Evolutionary conservation across 2,888 invertebrate species (phyloP), one percentile per base, ranked within the genome.

Genomic region (Coelinius sp.): DNA sequence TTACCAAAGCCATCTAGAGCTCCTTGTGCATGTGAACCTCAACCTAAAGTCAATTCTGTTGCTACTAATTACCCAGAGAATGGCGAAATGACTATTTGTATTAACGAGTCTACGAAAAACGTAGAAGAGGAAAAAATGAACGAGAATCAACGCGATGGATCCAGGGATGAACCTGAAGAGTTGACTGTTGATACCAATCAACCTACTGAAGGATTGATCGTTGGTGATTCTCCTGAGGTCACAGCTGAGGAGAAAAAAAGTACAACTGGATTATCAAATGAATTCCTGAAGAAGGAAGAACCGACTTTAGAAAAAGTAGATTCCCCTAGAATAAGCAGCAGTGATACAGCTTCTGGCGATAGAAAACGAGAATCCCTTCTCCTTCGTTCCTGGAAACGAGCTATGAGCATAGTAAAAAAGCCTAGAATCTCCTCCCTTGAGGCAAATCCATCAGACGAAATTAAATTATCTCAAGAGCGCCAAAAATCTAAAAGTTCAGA

Each of bases 51-150:
- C 22, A 5, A 65, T 2, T 53, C 24, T 35, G 69, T 35, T 20
- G 14, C 67, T 14, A 52, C 49, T 38, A 63, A 53, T 44, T 63
- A 70, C n/a, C 53, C 70, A 24, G 63, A 31, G 49, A 46, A 25
- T 44, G 49, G 35, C 14, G n/a, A 14, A 38, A 46, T 46, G 41
- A 27, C n/a, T n/a, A n/a, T 12, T 0, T 44, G 63, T 66, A 49
- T 73, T 69, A 44, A 5, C 77, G 80, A 31, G 65, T 62, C 25
- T 76, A 78, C 25, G 64, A 78, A 82, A 14, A 79, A 82, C 14
- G 75, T 77, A 0, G 77, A 80, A 6, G 75, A 75, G n/a, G n/a
- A n/a, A n/a, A n/a, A n/a, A n/a, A n/a, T n/a, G n/a, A n/a, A n/a
- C n/a, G n/a, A n/a, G 1, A 44, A 52, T 41, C 38, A 52, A 22